Base-by-base conservation (phyloP, 2,797 vertebrate species). In the Micromesistius poutassou region DNA sequence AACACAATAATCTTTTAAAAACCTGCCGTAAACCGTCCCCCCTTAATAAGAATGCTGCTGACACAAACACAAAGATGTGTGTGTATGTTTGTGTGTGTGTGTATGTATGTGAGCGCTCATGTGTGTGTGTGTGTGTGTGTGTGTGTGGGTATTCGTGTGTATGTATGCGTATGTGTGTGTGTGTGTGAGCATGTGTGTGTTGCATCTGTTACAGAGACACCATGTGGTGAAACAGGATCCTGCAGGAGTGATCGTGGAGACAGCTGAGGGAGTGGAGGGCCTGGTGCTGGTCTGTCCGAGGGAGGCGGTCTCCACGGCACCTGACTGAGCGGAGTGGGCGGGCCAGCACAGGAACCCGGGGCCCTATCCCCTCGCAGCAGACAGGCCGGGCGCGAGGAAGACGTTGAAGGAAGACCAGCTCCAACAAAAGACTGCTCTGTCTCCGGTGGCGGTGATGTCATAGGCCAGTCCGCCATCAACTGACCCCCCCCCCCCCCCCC, bases 151-250 rank as follows among this genome's bases (percentile, higher is more conserved):
- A n/a, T n/a, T n/a, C n/a, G 36, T 38, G 36, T 38, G 36, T 10
- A 8, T 1, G 36, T 14, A 1, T 46, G 42, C 13, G 12, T 14
- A 13, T 42, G 40, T 46, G 40, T 5, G 33, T 5, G 3, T 35
- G 33, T 6, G 1, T 5, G 33, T 35, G 5, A 40, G 19, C 30
- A 5, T 55, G 13, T 4, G 3, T 72, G 76, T 30, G n/a, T 36
- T 79, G 74, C 50, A 35, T 28, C 79, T 85, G 85, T 83, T 25
- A 31, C 70, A 77, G 91, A 12, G 90, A 86, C 92, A 82, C 78
- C 90, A 76, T 50, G 91, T 92, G 93, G 91, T 77, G 28, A 35
- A 13, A 71, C 13, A 30, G 16, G 46, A 78, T 66, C 88, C 22
- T 81, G 76, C 87, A 80, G 8, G 40, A 62, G 30, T 75, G 55